A percentile compares a stretch with the other conserved stretches of the same genome.
These are phyloP conservation scores for Thaumetopoea pityocampa DNA, from an alignment of 1,140 invertebrate genomes.

Conservation along the genomic window DNA sequence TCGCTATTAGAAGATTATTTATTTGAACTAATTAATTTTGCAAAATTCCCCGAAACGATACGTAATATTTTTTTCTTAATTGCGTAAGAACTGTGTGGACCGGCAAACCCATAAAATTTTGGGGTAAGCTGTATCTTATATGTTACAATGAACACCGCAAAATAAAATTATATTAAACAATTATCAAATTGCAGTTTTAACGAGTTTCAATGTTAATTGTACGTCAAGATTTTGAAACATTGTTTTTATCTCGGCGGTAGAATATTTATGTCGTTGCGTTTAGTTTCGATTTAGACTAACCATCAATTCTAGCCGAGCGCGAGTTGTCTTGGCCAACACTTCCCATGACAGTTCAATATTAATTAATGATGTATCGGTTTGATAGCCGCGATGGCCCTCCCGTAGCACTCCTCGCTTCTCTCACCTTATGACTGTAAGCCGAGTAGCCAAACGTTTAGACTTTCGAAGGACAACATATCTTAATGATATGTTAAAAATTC, in stretches of 20 bases:
- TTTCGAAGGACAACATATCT: no score
- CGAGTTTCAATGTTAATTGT: slow-evolving; percentile 2
- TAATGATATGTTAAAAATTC: no score
- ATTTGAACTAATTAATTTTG: no score
- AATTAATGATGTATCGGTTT: slow-evolving; percentile 28
- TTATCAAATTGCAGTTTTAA: not conserved
- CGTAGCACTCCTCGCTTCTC: not conserved
- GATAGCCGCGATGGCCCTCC: slow-evolving; percentile 18
- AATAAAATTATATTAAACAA: slow-evolving; percentile 4
- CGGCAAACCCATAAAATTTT: no score
- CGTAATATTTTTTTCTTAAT: no score
- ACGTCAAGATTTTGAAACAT: not conserved
- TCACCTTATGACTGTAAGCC: no score
- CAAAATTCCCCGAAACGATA: no score
- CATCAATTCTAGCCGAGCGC: slow-evolving; percentile 14
- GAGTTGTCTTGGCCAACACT: slow-evolving; percentile 28
- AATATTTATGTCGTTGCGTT: slow-evolving; percentile 1
- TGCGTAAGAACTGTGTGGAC: no score
- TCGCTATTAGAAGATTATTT: no score
- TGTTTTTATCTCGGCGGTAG: slow-evolving; percentile 1
- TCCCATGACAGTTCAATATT: slow-evolving; percentile 29
- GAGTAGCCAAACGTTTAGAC: no score
- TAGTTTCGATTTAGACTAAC: not conserved
- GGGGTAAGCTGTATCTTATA: slow-evolving; percentile 2
- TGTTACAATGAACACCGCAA: not conserved